phyloP scores from a whole-genome alignment of 2,797 vertebrate genomes.

The Melanotaenia boesemani region DNA sequence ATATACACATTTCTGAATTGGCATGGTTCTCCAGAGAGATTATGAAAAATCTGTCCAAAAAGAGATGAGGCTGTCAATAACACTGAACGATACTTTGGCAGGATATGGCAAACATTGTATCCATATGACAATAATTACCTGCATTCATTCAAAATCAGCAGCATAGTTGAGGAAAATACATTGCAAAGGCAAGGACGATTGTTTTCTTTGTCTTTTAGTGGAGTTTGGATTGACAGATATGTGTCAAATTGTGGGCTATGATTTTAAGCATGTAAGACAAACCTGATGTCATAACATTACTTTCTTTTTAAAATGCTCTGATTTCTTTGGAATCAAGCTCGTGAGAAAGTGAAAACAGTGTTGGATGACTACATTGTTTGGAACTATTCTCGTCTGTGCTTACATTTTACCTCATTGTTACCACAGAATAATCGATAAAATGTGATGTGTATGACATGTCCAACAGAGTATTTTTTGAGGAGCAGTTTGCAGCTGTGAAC shows the following conservation, averaged over 20 bases:
- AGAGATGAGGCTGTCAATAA: conserved; percentile 70
- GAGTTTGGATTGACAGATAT: conserved; percentile 35
- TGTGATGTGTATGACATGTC: conserved; percentile 54
- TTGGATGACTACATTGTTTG: conserved; percentile 60
- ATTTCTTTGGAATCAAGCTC: conserved; percentile 34
- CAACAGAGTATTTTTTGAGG: conserved; percentile 42
- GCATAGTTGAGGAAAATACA: conserved; percentile 48
- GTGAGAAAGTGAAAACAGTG: conserved; percentile 53
- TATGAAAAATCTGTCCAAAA: conserved; percentile 56
- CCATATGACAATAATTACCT: conserved; percentile 75
- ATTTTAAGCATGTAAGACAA: conserved; percentile 48
- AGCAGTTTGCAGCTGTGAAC: conserved; percentile 36
- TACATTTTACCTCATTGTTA: conserved; percentile 71
- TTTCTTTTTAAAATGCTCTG: conserved; percentile 33
- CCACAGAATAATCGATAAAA: conserved; percentile 65
- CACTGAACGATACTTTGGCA: conserved; percentile 63
- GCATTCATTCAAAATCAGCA: conserved; percentile 49
- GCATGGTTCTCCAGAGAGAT: conserved; percentile 57
- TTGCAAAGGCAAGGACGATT: conserved; percentile 31
- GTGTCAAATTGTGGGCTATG: conserved; percentile 46
- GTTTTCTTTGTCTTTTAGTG: conserved; percentile 40
- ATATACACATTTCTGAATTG: conserved; percentile 59
- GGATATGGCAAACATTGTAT: conserved; percentile 54
- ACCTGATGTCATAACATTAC: conserved; percentile 20
- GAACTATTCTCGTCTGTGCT: conserved; percentile 50